Conservation (phyloP, 1,140 invertebrate genomes). For the Aphis craccivora region DNA sequence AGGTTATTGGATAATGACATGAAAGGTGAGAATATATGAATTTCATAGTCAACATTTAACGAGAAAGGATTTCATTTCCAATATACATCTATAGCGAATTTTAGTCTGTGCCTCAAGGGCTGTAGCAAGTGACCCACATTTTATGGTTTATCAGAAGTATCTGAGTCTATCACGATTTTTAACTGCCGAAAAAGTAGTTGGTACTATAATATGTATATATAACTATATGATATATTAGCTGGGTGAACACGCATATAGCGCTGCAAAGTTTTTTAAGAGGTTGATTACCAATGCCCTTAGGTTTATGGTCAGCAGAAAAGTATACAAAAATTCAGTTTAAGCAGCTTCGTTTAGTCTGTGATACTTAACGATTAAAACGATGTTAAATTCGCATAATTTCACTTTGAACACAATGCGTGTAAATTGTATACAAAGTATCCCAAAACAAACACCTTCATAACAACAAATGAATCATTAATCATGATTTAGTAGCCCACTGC, state of each 20-base stretch:
- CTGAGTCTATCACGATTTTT: background rate
- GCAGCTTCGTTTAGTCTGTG: background rate
- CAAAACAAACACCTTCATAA: background rate
- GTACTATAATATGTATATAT: background rate
- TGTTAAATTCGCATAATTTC: background rate
- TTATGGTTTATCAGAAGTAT: background rate
- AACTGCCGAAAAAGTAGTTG: background rate
- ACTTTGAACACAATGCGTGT: background rate
- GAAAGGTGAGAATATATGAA: constrained; percentile 11
- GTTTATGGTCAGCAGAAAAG: background rate
- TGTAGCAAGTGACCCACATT: constrained; percentile 29
- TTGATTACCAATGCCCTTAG: background rate
- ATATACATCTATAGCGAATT: background rate
- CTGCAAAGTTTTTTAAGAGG: background rate
- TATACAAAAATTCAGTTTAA: constrained; percentile 4
- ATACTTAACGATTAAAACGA: constrained; percentile 9
- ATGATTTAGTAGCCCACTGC: background rate
- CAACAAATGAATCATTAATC: background rate
- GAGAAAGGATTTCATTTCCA: constrained; percentile 18
- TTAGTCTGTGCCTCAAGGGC: background rate
- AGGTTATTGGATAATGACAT: constrained; percentile 33
- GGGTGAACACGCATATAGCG: background rate
- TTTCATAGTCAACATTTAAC: background rate
- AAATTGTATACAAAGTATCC: background rate
- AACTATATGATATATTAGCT: background rate